Evolutionary conservation across 2,797 vertebrate species (phyloP).

Genomic region (Malurus leucopterus): DNA sequence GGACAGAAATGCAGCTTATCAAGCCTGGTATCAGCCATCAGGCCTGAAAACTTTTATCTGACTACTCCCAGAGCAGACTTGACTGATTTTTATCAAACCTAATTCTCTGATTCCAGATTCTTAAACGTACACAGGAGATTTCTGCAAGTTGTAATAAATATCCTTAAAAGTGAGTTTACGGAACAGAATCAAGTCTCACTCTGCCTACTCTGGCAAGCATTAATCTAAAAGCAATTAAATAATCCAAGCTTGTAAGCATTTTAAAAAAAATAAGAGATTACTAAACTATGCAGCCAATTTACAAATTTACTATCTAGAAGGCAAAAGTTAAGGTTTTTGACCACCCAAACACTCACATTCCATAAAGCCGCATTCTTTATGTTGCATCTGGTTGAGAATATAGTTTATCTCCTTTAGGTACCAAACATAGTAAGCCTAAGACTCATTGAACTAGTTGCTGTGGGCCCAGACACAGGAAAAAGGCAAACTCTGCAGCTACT

Average conservation of each 20-base stretch:
- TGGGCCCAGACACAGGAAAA: background rate
- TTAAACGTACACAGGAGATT: background rate
- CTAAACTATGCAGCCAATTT: background rate
- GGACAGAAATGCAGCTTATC: background rate
- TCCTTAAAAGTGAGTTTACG: constrained; percentile 1
- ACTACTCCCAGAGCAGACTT: background rate
- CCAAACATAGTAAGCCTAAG: fast-evolving
- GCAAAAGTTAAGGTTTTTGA: background rate
- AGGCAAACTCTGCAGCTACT: background rate
- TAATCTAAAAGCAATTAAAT: background rate
- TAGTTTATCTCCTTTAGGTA: background rate
- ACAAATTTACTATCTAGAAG: background rate
- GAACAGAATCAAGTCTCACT: constrained; percentile 1
- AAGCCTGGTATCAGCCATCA: background rate
- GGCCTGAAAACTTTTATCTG: background rate
- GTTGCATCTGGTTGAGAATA: background rate
- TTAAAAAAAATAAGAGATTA: background rate
- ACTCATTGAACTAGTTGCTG: background rate
- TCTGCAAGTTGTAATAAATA: constrained; percentile 7
- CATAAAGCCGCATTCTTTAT: background rate
- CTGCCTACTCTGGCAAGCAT: background rate
- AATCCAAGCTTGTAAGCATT: background rate
- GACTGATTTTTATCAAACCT: constrained; percentile 1
- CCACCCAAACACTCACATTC: background rate
- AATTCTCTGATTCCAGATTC: background rate